Base-by-base conservation (phyloP, 2,797 vertebrate genomes). In the Microcaecilia unicolor region DNA sequence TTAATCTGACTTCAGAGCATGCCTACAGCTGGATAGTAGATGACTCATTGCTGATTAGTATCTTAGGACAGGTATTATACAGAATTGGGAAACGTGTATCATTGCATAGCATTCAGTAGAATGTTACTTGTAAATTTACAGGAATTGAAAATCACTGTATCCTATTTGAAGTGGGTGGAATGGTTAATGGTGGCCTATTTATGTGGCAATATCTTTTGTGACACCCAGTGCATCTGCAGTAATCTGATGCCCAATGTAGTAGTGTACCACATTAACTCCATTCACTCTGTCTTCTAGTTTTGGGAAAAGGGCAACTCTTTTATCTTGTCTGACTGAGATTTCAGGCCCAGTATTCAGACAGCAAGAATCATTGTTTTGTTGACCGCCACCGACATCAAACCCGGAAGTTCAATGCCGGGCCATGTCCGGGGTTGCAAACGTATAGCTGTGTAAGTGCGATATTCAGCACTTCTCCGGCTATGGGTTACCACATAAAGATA, bases 211-310 rank as follows among this genome's bases (percentile, higher is more conserved):
- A 44, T 17, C 7, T 22, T 40, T 2, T 12, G 29, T 31, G 21
- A 23, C 31, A 20, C 30, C 43, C 6, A 19, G 7, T 54, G 10
- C 22, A 29, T 32, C 35, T 44, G 7, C 33, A 48, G 16, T 48
- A 55, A 54, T 43, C 17, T 36, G n/a, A 37, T 58, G n/a, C n/a
- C n/a, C 16, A 30, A 25, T 28, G 11, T 57, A 41, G 42, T 57
- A 27, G 45, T 36, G 4, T 30, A 3, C 46, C 40, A 22, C 43
- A 36, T 34, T 41, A 25, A 28, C n/a, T 58, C 37, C 44, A 31
- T 25, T 16, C 15, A 14, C 25, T 30, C 7, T 7, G 4, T 32
- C 18, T 43, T 1, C 31, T 1, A 4, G 15, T 48, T 56, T 50
- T 60, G 38, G 48, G 49, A 34, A n/a, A n/a, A n/a, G n/a, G n/a